A percentile compares a stretch with the other conserved stretches of the same genome.
phyloP scores from a whole-genome alignment of 2,888 invertebrate species.

The Cantharis flavilabris region DNA sequence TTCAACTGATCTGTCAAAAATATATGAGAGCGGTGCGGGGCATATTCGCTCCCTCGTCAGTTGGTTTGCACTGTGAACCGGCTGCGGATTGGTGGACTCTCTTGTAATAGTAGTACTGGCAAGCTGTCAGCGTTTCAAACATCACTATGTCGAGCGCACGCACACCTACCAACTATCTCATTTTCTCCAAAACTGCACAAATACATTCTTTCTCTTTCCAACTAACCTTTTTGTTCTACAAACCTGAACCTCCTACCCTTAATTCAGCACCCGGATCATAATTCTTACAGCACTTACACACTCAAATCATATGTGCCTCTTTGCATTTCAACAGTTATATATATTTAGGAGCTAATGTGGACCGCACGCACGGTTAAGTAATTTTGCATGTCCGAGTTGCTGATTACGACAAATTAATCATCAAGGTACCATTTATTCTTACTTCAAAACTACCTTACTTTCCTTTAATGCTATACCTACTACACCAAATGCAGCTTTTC shows the following conservation, averaged over 20 bases:
- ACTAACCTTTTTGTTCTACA: constrained; percentile 48
- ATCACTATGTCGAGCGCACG: constrained; percentile 57
- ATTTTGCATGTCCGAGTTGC: constrained; percentile 48
- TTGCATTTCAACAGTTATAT: constrained; percentile 31
- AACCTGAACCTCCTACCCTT: constrained; percentile 55
- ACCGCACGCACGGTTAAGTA: constrained; percentile 45
- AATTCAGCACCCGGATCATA: constrained; percentile 52
- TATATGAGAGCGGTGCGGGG: constrained; percentile 40
- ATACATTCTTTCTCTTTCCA: constrained; percentile 32
- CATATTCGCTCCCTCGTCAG: constrained; percentile 47
- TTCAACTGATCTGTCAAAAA: constrained; percentile 48
- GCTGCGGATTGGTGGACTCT: constrained; percentile 54
- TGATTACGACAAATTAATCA: constrained; percentile 50
- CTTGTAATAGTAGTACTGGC: constrained; percentile 56
- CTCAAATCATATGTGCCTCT: constrained; percentile 32
- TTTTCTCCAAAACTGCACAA: constrained; percentile 32
- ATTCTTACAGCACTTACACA: constrained; percentile 50
- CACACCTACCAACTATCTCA: constrained; percentile 48
- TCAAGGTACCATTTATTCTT: constrained; percentile 31
- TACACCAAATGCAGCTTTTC: neutral
- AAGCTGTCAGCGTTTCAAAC: constrained; percentile 59
- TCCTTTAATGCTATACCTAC: constrained; percentile 10
- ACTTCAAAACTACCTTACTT: constrained; percentile 8
- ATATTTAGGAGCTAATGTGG: constrained; percentile 39
- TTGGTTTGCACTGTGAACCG: constrained; percentile 54